Conservation (phyloP, 2,888 invertebrate species). For the Lordiphosa fenestrarum region DNA sequence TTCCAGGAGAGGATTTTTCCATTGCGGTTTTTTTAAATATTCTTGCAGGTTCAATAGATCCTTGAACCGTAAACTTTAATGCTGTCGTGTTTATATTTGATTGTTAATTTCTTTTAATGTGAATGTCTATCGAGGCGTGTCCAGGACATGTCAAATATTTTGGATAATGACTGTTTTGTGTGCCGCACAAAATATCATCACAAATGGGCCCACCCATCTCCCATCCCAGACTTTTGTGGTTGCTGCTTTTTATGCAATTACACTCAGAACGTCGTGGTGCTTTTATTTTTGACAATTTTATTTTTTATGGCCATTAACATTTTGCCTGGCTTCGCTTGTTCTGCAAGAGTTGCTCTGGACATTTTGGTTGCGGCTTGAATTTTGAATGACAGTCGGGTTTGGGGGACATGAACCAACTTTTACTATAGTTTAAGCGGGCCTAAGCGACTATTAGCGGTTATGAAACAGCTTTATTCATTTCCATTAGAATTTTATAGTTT, state of each 20-base stretch:
- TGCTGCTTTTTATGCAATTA: slow-evolving; percentile 26
- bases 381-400: not conserved
- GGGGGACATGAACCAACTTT: not conserved
- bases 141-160: slow-evolving; percentile 66
- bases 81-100: slow-evolving; percentile 28
- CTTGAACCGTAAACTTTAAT: slow-evolving; percentile 46
- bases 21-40: slow-evolving; percentile 10
- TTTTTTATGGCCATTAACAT: slow-evolving; percentile 61
- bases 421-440: not conserved
- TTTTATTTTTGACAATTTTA: slow-evolving; percentile 23
- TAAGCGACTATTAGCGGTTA: not conserved
- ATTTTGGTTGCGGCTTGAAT: slow-evolving; percentile 2
- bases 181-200: slow-evolving; percentile 35
- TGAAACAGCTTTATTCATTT: no score
- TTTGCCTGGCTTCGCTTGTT: slow-evolving; percentile 24
- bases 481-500: no score
- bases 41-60: slow-evolving; percentile 19
- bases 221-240: slow-evolving; percentile 9
- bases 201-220: slow-evolving; percentile 33
- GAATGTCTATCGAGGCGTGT: slow-evolving; percentile 36
- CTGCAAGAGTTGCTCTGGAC: slow-evolving; percentile 10
- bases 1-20: not conserved
- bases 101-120: slow-evolving; percentile 61
- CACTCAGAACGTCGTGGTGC: slow-evolving; percentile 35
- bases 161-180: slow-evolving; percentile 56